Conservation (phyloP, 2,888 invertebrate species). For the Oscheius sp. region DNA sequence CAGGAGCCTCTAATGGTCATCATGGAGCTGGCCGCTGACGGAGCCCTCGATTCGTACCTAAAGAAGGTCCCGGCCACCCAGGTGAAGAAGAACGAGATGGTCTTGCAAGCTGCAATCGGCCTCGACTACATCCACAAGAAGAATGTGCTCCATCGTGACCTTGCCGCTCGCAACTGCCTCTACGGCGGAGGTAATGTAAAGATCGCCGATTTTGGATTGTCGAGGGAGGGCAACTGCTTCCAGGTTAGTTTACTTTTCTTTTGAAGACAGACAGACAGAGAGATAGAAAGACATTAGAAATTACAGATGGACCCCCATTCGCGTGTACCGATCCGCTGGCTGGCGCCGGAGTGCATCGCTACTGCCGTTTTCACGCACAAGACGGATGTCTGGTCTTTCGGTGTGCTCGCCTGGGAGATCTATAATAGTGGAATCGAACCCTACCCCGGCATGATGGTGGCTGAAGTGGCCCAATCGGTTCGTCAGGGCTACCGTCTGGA, state of each 20-base stretch:
- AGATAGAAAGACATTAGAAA: too few relatives aligned
- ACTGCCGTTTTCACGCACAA: conserved; percentile 49
- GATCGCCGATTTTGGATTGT: conserved; percentile 56
- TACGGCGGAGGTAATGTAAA: conserved; percentile 48
- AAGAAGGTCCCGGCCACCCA: conserved; percentile 47
- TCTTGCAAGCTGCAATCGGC: conserved; percentile 54
- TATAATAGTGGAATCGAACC: conserved; percentile 58
- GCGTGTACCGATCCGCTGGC: conserved; percentile 56
- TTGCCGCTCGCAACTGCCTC: conserved; percentile 54
- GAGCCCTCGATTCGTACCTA: conserved; percentile 59
- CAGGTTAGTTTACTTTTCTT: conserved; percentile 1
- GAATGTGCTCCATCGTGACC: conserved; percentile 40
- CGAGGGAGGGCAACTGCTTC: conserved; percentile 46
- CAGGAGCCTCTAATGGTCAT: conserved; percentile 63
- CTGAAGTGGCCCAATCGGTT: background rate
- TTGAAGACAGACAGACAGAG: too few relatives aligned
- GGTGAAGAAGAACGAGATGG: conserved; percentile 54
- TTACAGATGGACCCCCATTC: conserved; percentile 16
- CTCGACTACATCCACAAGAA: conserved; percentile 57
- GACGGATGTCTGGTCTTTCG: conserved; percentile 55
- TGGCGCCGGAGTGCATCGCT: conserved; percentile 55
- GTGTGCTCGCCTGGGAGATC: conserved; percentile 60
- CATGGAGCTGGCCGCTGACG: conserved; percentile 59
- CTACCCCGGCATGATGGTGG: conserved; percentile 59
- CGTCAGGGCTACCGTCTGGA: conserved; percentile 13